Evolutionary conservation across 2,113 vertebrate genomes (phyloP).

Genomic region (Crotalus viridis): DNA sequence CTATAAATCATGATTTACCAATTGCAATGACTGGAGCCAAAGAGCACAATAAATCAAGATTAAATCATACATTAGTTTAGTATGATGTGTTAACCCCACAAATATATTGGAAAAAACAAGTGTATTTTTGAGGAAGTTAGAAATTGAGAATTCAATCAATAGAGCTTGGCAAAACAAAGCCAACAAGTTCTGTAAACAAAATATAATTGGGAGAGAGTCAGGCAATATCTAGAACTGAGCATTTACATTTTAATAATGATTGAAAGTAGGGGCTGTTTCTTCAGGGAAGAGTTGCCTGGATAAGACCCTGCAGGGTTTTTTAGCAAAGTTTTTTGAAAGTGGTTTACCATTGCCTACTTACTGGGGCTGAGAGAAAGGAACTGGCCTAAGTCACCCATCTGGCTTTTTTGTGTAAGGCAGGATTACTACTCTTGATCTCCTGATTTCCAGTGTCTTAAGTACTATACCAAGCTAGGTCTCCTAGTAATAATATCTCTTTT

Average conservation of each 20-base stretch:
- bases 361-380: background rate
- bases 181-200: constrained; percentile 3
- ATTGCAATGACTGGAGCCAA: background rate
- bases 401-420: background rate
- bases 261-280: background rate
- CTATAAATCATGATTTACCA: background rate
- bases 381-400: background rate
- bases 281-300: background rate
- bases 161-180: background rate
- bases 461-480: background rate
- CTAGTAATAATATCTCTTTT: background rate
- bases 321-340: background rate
- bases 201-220: background rate
- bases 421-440: background rate
- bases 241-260: background rate
- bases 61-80: background rate
- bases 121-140: background rate
- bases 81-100: background rate
- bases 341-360: background rate
- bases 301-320: background rate
- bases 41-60: background rate
- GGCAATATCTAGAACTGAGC: background rate
- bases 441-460: background rate
- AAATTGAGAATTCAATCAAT: background rate
- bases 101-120: background rate